These are phyloP conservation scores for Oncopeltus fasciatus DNA, from an alignment of 1,140 invertebrate species.

Conservation along the genomic window DNA sequence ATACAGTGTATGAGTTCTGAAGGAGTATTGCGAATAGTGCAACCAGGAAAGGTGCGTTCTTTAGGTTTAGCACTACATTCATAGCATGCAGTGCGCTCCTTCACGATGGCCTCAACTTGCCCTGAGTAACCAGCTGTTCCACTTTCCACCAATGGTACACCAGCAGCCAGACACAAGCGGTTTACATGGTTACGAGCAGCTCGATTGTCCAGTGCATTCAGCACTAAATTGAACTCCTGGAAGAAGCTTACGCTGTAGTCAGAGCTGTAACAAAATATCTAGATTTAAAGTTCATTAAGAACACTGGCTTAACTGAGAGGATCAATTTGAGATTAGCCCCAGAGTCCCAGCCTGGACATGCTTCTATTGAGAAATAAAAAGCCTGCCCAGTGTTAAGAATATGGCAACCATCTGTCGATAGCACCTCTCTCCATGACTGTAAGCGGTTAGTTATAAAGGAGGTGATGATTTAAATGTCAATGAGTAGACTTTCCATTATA, in stretches of 20 bases:
- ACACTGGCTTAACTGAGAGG: neutral
- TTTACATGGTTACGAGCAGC: slow-evolving; percentile 96
- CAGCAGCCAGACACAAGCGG: slow-evolving; percentile 90
- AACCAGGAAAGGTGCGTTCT: slow-evolving; percentile 89
- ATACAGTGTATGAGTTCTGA: slow-evolving; percentile 98
- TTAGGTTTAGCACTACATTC: slow-evolving; percentile 86
- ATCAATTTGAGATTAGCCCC: no score
- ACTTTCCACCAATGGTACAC: slow-evolving; percentile 88
- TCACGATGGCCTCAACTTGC: slow-evolving; percentile 77
- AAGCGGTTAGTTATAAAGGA: no score
- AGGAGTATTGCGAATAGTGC: slow-evolving; percentile 98
- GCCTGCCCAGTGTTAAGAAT: no score
- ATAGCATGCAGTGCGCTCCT: slow-evolving; percentile 87
- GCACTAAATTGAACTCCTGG: slow-evolving; percentile 78
- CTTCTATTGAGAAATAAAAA: no score
- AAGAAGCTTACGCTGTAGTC: slow-evolving; percentile 87
- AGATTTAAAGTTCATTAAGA: no score
- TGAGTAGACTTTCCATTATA: no score
- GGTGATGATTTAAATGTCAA: no score
- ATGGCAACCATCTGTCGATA: no score
- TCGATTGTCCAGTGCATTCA: slow-evolving; percentile 96
- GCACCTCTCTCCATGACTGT: no score
- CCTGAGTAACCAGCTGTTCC: slow-evolving; percentile 94
- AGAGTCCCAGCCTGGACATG: no score
- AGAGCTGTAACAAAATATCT: slow-evolving; percentile 48